A percentile compares a stretch with the other conserved stretches of the same genome.
Conservation (phyloP, 2,888 invertebrate species). For the Andrena haemorrhoa region DNA sequence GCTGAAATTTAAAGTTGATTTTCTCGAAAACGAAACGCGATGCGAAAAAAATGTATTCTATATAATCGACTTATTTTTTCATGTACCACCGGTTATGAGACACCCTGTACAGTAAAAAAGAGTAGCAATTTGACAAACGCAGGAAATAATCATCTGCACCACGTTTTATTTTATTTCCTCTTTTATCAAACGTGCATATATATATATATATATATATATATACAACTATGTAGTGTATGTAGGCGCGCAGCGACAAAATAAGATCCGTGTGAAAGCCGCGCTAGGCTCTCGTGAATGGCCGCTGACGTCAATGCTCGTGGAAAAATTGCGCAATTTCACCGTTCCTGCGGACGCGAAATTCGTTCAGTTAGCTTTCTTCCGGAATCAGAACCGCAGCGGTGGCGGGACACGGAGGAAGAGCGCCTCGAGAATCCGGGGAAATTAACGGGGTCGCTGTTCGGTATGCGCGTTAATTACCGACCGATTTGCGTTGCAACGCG, state of each 20-base stretch:
- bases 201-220: too few species aligned
- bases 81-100: too few species aligned
- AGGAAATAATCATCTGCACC: too few species aligned
- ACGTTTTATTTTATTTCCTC: too few species aligned
- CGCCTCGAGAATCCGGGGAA: conserved; percentile 50
- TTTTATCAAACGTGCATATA: too few species aligned
- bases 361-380: conserved; percentile 75
- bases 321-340: conserved; percentile 84
- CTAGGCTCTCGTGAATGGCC: conserved; percentile 78
- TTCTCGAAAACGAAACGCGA: too few species aligned
- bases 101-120: too few species aligned
- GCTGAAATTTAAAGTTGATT: too few species aligned
- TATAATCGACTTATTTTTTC: too few species aligned
- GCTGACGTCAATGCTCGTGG: conserved; percentile 82
- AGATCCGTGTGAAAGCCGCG: conserved; percentile 84
- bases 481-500: conserved; percentile 38
- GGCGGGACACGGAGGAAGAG: conserved; percentile 27
- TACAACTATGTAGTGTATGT: conserved; percentile 34
- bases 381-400: conserved; percentile 65
- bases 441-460: conserved; percentile 55
- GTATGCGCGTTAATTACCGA: conserved; percentile 60
- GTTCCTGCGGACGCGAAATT: conserved; percentile 67
- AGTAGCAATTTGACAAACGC: too few species aligned
- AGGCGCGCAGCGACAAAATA: conserved; percentile 75
- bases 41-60: too few species aligned